Base-by-base conservation (phyloP, 2,113 vertebrate species). In the Callipepla californica region DNA sequence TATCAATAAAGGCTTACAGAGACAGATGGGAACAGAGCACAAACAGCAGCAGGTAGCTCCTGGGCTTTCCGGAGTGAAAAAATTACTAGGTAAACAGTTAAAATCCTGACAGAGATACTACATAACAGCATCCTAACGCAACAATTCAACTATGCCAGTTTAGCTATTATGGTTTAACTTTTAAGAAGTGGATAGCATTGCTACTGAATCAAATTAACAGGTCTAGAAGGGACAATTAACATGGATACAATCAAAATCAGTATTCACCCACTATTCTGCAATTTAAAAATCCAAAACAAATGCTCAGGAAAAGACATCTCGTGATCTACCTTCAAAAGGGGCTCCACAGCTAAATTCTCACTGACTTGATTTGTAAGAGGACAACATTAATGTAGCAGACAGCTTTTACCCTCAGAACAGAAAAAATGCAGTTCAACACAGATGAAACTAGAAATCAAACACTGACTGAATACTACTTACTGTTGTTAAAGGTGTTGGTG, bases 401-500 rank as follows among this genome's bases (percentile, higher is more conserved):
- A 34, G 6, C 20, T 67, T 25, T 67, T 67, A 1, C 6, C 78
- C 23, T 85, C 82, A 42, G 10, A 81, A 84, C 21, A 45, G 6
- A 59, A 32, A 57, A 72, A 65, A 62, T 3, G 22, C 40, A 80
- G 47, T 7, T 1, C 2, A 65, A 12, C 36, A 59, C 3, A 87
- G 32, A 36, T 12, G 13, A 85, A 81, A 78, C 6, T 3, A 76
- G 34, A 83, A 58, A 86, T n/a, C 10, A 40, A 10, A 62, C 4
- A 85, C 26, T 8, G 0, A 26, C 20, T 20, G 28, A 85, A 81
- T 16, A 63, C 38, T 59, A 96, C 96, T 96, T 91, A 97, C 95
- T 30, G 95, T 97, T 76, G 97, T 98, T 94, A 98, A 89, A 51
- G 98, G 98, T 11, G 97, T 94, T 67, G 98, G 98, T 16, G 98